phyloP scores from a whole-genome alignment of 1,140 invertebrate genomes.

The Lordiphosa stackelbergi region DNA sequence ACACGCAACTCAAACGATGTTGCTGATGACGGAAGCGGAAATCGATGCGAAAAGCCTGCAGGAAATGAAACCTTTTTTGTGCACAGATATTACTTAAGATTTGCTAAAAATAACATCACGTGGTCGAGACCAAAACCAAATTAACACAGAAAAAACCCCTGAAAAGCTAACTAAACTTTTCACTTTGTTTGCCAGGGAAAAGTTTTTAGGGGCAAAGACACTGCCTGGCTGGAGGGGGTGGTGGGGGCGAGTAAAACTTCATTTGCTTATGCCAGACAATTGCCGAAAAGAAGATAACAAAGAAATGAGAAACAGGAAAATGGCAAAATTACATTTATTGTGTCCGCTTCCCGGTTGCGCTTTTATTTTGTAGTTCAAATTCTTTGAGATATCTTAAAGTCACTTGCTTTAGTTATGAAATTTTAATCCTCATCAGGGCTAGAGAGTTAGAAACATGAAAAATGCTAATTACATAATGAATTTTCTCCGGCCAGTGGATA shows the following conservation, averaged over 20 bases:
- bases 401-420: conserved; percentile 16
- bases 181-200: conserved; percentile 42
- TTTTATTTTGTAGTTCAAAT: too few species aligned
- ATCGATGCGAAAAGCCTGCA: conserved; percentile 46
- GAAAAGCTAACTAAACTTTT: conserved; percentile 47
- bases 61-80: conserved; percentile 47
- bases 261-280: conserved; percentile 54
- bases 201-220: conserved; percentile 32
- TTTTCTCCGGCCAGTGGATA: conserved; percentile 20
- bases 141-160: conserved; percentile 19
- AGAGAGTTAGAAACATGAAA: conserved; percentile 9
- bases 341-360: conserved; percentile 10
- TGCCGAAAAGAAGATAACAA: conserved; percentile 12
- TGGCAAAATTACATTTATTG: conserved; percentile 61
- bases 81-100: too few species aligned
- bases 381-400: too few species aligned
- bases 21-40: conserved; percentile 50
- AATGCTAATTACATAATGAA: conserved; percentile 35
- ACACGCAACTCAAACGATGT: conserved; percentile 33
- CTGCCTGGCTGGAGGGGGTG: too few species aligned
- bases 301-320: conserved; percentile 24
- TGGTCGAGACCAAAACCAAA: background rate
- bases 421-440: conserved; percentile 35
- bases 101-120: conserved; percentile 27
- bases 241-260: conserved; percentile 13